Conservation (phyloP, 2,113 vertebrate species). For the Phrynosoma platyrhinos region DNA sequence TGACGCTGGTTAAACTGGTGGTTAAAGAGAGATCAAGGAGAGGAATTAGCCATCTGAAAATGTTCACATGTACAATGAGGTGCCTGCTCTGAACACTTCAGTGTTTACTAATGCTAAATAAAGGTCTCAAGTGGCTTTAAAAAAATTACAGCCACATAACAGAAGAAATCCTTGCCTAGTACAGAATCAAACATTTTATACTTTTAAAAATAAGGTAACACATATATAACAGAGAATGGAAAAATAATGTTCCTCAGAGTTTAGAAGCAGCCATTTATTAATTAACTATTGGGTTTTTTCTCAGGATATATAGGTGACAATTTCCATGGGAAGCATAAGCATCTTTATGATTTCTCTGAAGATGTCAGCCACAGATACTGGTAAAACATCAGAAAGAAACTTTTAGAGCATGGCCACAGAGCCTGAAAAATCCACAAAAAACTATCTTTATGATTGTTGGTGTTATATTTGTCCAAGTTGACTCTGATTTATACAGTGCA, state of each 20-base stretch:
- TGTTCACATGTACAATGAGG: not conserved
- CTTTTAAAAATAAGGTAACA: not conserved
- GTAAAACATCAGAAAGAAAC: no score
- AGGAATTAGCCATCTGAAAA: conserved; percentile 7
- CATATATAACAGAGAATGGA: not conserved
- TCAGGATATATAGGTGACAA: not conserved
- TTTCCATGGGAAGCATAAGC: not conserved
- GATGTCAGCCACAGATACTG: no score
- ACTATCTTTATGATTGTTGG: not conserved
- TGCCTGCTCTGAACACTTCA: not conserved
- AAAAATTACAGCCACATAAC: no score
- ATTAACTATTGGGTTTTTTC: not conserved
- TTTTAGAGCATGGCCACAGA: no score
- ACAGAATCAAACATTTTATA: not conserved
- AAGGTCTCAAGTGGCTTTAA: not conserved
- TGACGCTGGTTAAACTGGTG: conserved; percentile 61
- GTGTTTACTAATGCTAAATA: conserved; percentile 7
- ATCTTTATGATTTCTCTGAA: no score
- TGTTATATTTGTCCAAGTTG: no score
- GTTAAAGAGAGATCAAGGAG: conserved; percentile 57
- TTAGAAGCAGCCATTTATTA: not conserved
- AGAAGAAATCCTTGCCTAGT: no score
- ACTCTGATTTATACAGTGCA: no score
- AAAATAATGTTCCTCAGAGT: not conserved
- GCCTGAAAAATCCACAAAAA: no score